These are phyloP conservation scores for Dasypogon diadema DNA, from an alignment of 2,888 invertebrate species.

Conservation along the genomic window DNA sequence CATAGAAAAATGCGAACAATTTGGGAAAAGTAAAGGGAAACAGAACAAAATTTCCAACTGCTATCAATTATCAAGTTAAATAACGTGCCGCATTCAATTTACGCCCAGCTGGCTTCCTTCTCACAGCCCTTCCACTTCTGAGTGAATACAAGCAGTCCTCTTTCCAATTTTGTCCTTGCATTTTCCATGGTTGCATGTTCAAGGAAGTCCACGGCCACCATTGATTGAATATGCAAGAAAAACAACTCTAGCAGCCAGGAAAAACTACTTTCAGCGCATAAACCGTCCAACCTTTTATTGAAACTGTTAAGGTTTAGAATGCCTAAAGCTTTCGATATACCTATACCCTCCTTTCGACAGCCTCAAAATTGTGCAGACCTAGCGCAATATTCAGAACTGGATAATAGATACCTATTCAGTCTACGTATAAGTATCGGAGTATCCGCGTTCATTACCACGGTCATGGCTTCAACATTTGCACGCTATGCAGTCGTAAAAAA, in stretches of 20 bases:
- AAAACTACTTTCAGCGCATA: background rate
- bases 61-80: background rate
- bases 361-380: background rate
- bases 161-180: background rate
- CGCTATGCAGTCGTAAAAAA: background rate
- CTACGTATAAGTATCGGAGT: background rate
- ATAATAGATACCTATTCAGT: background rate
- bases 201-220: background rate
- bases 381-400: background rate
- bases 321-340: background rate
- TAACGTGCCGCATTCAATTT: background rate
- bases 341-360: background rate
- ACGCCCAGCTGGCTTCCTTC: background rate
- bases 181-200: background rate
- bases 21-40: background rate
- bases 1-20: background rate
- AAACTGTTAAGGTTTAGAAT: background rate
- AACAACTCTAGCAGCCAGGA: background rate
- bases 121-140: background rate
- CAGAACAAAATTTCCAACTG: background rate
- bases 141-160: background rate
- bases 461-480: background rate
- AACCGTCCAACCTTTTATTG: background rate
- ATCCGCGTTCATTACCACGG: background rate
- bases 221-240: background rate